Conservation (phyloP, 1,140 invertebrate species). For the Drosophila ambigua region DNA sequence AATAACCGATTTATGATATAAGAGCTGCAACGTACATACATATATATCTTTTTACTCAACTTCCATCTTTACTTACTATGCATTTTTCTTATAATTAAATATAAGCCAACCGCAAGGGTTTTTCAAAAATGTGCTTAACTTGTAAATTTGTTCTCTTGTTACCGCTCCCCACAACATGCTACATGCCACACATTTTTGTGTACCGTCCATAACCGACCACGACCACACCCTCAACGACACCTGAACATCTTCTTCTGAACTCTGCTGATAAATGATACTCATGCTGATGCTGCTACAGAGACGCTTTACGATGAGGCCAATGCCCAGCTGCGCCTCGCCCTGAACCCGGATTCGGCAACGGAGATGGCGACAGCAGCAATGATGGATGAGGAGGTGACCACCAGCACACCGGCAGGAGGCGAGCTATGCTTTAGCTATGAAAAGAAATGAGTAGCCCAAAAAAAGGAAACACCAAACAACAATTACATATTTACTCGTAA, state of each 20-base stretch:
- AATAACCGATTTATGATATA: conserved; percentile 17
- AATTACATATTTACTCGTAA: conserved; percentile 70
- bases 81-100: conserved; percentile 53
- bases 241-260: not conserved
- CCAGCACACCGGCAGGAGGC: conserved; percentile 13
- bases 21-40: conserved; percentile 12
- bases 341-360: conserved; percentile 53
- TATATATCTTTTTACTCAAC: conserved; percentile 22
- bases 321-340: conserved; percentile 50
- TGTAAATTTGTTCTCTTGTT: conserved; percentile 76
- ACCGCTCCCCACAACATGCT: conserved; percentile 58
- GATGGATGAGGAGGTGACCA: conserved; percentile 40
- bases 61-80: conserved; percentile 52
- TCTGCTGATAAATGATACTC: conserved; percentile 13
- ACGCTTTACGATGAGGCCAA: conserved; percentile 73
- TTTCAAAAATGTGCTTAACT: conserved; percentile 69
- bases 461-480: conserved; percentile 34
- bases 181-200: conserved; percentile 20
- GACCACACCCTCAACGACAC: not conserved
- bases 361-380: conserved; percentile 24
- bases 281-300: conserved; percentile 39
- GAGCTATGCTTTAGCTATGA: conserved; percentile 28
- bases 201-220: conserved; percentile 50
- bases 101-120: conserved; percentile 37
- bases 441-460: conserved; percentile 58